Base-by-base conservation (phyloP, 2,797 vertebrate genomes). In the Gymnoscopelus microlampas region DNA sequence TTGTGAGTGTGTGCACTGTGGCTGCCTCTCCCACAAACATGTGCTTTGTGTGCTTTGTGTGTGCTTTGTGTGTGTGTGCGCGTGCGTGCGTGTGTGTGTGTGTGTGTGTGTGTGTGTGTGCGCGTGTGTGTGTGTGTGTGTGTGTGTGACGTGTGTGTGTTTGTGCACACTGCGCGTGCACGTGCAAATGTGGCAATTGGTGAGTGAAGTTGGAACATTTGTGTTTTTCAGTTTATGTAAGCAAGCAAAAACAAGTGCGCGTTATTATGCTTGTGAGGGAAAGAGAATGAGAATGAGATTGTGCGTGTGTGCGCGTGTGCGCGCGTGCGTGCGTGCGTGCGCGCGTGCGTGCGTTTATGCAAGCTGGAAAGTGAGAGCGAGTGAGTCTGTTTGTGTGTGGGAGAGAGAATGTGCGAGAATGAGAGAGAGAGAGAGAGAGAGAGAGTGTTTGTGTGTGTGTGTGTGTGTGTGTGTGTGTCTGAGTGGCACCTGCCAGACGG, bases 401-500 rank as follows among this genome's bases (percentile, higher is more conserved):
- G 32, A 6, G 32, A 35, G 32, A 35, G 32, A 6, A 6, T 35
- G 5, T 35, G 32, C 6, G 32, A n/a, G 60, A 12, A 29, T 70
- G 39, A 61, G 19, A 55, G 63, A 29, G 26, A 29, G 26, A 29
- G 54, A 71, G 55, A 66, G 47, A 51, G 32, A 35, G 32, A 35
- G 5, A 35, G 32, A 1, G 29, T 32, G 5, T 32, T 3, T 32
- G 29, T 4, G 29, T 68, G 47, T 50, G 35, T 68, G 66, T 50
- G 63, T 56, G 49, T 35, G 54, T 23, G 35, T 26, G 32, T 44
- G 56, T 70, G 63, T 60, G 73, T 82, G 71, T 26, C 14, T 6
- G 68, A 65, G 79, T 72, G 47, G 56, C 70, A 80, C 47, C 55
- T 62, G 68, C 24, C 60, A n/a, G 60, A 10, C 70, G 32, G 62